phyloP scores from a whole-genome alignment of 64 coral and sea anemone genomes.

The Stichodactyla mertensii region DNA sequence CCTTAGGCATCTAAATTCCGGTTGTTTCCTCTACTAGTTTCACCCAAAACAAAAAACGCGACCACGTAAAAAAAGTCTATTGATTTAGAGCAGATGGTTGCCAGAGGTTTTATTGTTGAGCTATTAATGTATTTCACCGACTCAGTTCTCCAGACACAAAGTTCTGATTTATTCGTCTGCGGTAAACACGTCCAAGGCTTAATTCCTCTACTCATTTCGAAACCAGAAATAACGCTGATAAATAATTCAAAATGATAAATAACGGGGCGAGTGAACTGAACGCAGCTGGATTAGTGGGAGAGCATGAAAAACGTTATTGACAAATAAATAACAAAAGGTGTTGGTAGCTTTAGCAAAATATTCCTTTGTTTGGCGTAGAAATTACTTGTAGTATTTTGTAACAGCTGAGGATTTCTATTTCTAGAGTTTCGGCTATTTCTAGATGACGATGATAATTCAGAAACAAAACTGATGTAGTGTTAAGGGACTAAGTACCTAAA shows the following conservation, averaged over 20 bases:
- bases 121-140: no score
- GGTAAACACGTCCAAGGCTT: no score
- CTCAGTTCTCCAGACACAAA: no score
- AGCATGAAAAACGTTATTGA: not conserved
- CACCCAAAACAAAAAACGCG: no score
- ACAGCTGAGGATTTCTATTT: not conserved
- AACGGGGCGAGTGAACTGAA: not conserved
- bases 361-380: not conserved
- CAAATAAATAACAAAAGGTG: not conserved
- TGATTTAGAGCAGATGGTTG: no score
- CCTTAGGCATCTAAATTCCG: no score
- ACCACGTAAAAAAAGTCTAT: no score
- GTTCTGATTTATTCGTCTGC: no score
- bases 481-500: no score
- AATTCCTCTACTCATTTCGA: not conserved
- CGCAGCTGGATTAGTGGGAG: constrained; percentile 4
- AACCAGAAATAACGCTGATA: not conserved
- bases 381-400: not conserved
- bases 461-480: no score
- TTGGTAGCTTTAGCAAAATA: not conserved
- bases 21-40: no score
- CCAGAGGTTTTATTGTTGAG: no score
- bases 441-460: not conserved
- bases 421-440: not conserved
- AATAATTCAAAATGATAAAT: not conserved